Evolutionary conservation across 2,888 invertebrate genomes (phyloP), one percentile per base, ranked within the genome.

Genomic region (Phortica okadai): DNA sequence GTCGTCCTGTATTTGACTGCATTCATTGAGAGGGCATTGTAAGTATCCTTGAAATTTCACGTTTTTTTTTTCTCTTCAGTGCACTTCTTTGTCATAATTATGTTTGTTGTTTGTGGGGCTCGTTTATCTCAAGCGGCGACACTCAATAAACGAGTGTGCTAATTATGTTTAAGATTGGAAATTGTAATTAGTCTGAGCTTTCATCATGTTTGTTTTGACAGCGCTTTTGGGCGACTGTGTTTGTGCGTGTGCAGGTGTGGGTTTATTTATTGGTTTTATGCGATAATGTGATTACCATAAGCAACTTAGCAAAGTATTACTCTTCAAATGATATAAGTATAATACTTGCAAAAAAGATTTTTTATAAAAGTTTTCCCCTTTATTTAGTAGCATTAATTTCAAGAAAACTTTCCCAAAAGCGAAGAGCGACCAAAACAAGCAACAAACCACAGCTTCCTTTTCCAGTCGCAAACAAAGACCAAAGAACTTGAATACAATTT

Each of bases 41-140:
- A 82, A 89, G 88, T 90, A 89, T 86, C 82, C 85, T 87, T 87
- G 70, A 82, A 56, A 85, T 33, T 42, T 67, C 74, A 16, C 69
- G 25, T 21, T 58, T 41, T 70, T 45, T 25, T 50, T 70, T 11
- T 11, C 69, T 62, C 41, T 41, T 33, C 21, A 50, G 16, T 41
- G 56, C 25, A 50, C 41, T 41, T 66, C 21, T 69, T 54, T 58
- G 54, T 69, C 70, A 67, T 64, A 59, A 66, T 54, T 41, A 45
- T 56, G 58, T 58, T 69, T 70, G 16, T 70, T 45, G 70, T 70
- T 14, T 66, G 25, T 8, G 11, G 14, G 10, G 4, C 54, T 70
- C 54, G 70, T 70, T 67, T 74, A 66, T 74, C 56, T 74, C 54
- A 74, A 74, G 76, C 75, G 54, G 62, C 72, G 54, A 66, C 74